Conservation (phyloP, 2,113 vertebrate species). For the Conger conger region DNA sequence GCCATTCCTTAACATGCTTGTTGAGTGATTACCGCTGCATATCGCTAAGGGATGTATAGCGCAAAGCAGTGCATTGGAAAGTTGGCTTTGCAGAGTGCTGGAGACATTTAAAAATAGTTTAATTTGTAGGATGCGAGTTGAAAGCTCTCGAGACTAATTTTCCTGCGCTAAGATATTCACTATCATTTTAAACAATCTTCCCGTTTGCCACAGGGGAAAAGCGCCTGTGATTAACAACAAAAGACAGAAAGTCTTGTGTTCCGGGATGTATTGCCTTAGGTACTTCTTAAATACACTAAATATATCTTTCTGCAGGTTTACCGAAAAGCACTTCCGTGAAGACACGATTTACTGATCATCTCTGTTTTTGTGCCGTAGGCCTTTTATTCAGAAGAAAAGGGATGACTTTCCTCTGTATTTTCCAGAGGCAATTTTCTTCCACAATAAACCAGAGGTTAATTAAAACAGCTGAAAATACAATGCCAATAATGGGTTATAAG, state of each 20-base stretch:
- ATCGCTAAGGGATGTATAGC: neutral
- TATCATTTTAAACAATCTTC: constrained; percentile 8
- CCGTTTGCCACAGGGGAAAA: constrained; percentile 14
- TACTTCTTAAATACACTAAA: constrained; percentile 20
- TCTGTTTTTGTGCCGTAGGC: neutral
- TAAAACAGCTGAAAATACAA: neutral
- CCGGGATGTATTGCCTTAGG: constrained; percentile 10
- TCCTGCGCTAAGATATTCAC: constrained; percentile 19
- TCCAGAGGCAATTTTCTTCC: neutral
- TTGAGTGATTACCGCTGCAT: neutral
- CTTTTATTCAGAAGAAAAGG: neutral
- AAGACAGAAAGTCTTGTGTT: constrained; percentile 16
- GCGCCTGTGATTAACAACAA: constrained; percentile 12
- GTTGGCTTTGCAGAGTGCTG: neutral
- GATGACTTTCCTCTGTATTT: neutral
- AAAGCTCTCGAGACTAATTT: constrained; percentile 9
- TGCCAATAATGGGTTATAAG: constrained; percentile 6
- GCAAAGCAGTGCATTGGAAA: neutral
- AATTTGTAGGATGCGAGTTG: constrained; percentile 5
- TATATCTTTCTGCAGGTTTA: constrained; percentile 18
- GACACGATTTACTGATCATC: constrained; percentile 4
- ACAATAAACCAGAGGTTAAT: constrained; percentile 7
- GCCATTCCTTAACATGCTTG: neutral
- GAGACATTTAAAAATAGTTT: neutral
- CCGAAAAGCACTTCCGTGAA: neutral